Percentiles rank a stretch among this genome's conserved stretches.
These are phyloP conservation scores for Drosophila mercatorum DNA, from an alignment of 2,888 invertebrate species.

Conservation along the genomic window DNA sequence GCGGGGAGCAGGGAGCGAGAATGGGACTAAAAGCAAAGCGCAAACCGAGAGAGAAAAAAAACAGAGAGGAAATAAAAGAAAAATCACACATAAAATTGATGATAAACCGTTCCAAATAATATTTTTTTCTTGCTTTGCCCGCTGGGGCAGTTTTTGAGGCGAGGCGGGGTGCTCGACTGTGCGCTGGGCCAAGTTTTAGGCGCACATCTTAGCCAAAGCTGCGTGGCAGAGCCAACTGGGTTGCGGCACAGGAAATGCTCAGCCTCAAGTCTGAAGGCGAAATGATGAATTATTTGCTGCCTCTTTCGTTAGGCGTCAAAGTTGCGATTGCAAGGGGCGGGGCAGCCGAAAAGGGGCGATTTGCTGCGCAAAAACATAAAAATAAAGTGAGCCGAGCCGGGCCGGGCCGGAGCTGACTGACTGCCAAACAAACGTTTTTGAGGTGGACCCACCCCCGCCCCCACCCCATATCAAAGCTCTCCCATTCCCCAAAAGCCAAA, in stretches of 20 bases:
- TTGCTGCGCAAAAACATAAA: conserved; percentile 75
- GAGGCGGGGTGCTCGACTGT: background rate
- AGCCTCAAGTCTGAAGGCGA: conserved; percentile 67
- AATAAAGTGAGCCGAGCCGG: conserved; percentile 51
- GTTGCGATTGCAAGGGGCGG: conserved; percentile 31
- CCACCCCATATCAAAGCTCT: background rate
- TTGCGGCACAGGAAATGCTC: conserved; percentile 64
- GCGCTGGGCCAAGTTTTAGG: conserved; percentile 29
- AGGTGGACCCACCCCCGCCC: conserved; percentile 30
- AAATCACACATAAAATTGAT: conserved; percentile 80
- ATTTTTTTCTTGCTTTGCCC: conserved; percentile 54
- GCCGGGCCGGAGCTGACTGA: conserved; percentile 14
- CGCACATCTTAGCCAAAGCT: conserved; percentile 55
- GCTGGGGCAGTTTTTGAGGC: conserved; percentile 35
- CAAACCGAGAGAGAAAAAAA: conserved; percentile 26
- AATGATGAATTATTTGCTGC: conserved; percentile 81
- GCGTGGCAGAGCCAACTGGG: conserved; percentile 53
- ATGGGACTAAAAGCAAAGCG: conserved; percentile 43
- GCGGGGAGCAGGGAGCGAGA: conserved; percentile 10
- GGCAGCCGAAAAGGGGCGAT: background rate
- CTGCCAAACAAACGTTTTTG: conserved; percentile 73
- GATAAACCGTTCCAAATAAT: conserved; percentile 82
- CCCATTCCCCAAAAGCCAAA: conserved; percentile 44
- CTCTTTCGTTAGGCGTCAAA: conserved; percentile 81
- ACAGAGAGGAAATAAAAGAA: conserved; percentile 55